Evolutionary conservation across 2,888 invertebrate genomes (phyloP), one percentile per base, ranked within the genome.

Genomic region (Petrolisthes manimaculis): DNA sequence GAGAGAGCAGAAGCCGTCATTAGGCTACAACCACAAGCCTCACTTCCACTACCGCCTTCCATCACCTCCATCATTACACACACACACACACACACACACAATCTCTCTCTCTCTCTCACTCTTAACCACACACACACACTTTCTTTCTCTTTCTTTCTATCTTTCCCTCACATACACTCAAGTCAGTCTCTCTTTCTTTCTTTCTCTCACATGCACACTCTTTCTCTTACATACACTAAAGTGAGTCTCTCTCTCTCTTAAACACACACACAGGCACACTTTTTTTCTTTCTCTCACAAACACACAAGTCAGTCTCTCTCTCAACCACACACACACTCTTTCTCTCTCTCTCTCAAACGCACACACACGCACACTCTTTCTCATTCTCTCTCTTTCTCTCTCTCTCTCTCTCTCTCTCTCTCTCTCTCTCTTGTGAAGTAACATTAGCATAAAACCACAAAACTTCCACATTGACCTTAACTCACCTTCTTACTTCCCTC

Each of bases 121-220:
- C 83, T 74, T 74, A 74, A 61, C 21, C 82, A 67, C 82, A 21
- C 83, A 69, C 83, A 51, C 83, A 51, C 83, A 51, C 51, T 53
- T 74, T 74, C 74, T 83, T 18, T 81, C 56, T 56, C 61, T 61
- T 71, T 69, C 83, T 61, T 5, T 67, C 24, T 67, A 4, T 69
- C 71, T 24, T 56, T 69, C 83, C 71, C 51, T 83, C n/a, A n/a
- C 69, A 69, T 61, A 61, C 14, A 14, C 14, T 61, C 61, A 69
- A 37, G 18, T 54, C 54, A 9, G 5, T 54, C 55, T 18, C 14
- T 54, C 53, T 21, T 21, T 53, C 51, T 37, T n/a, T 55, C 67
- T 37, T n/a, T 5, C 53, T 9, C 6, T 14, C 8, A 61, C 61
- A 61, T 61, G 61, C 61, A 61, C 6, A 61, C 61, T 61, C 61